Evolutionary conservation across 2,888 invertebrate species (phyloP).

Genomic region (Lamellibrachia columna): DNA sequence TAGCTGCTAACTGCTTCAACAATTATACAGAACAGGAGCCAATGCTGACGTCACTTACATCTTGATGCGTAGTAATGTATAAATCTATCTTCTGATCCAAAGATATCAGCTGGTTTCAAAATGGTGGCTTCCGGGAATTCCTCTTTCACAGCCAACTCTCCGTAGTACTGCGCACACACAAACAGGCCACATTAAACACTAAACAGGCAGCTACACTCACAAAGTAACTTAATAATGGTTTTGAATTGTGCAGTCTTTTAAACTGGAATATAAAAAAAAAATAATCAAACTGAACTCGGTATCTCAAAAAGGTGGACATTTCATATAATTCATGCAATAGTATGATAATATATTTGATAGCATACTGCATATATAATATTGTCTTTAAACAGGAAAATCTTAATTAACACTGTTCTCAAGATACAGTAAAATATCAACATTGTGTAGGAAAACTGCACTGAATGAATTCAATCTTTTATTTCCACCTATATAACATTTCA

Average conservation of each 20-base stretch:
- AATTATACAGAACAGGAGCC: neutral
- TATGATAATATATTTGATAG: neutral
- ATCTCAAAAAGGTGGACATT: neutral
- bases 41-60: neutral
- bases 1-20: neutral
- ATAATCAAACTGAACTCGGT: neutral
- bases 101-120: conserved; percentile 90
- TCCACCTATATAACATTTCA: neutral
- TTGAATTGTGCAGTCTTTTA: neutral
- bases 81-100: conserved; percentile 90
- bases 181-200: neutral
- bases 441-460: too few relatives aligned
- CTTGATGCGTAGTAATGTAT: conserved; percentile 64
- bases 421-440: neutral
- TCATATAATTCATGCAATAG: neutral
- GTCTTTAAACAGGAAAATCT: too few relatives aligned
- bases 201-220: neutral
- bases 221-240: neutral
- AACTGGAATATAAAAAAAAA: neutral
- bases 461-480: neutral
- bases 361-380: neutral
- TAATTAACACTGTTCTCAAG: neutral
- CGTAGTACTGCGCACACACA: conserved; percentile 70
- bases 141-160: conserved; percentile 89
- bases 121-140: conserved; percentile 97